Evolutionary conservation across 2,888 invertebrate genomes (phyloP).

Genomic region (Coleophora deauratella): DNA sequence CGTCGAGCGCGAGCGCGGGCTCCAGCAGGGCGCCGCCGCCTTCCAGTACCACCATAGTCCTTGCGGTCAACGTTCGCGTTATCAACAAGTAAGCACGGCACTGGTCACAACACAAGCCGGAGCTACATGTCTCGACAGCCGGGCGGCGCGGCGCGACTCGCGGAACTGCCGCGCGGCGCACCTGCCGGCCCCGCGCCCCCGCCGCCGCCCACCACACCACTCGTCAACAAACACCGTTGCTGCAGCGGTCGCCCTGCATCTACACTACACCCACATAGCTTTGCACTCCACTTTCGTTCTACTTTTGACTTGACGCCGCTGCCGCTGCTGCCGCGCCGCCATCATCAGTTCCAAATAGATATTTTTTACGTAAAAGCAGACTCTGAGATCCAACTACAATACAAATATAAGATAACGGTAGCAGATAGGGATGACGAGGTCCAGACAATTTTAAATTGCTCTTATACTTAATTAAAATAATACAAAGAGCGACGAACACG

Average conservation of each 20-base stretch:
- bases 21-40: slow-evolving; percentile 66
- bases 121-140: slow-evolving; percentile 58
- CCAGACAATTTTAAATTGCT: too few species aligned
- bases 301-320: not conserved
- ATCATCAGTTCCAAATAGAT: too few species aligned
- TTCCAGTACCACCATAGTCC: slow-evolving; percentile 67
- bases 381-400: too few species aligned
- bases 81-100: slow-evolving; percentile 36
- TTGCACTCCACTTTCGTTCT: slow-evolving; percentile 43
- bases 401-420: too few species aligned
- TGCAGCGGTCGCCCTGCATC: slow-evolving; percentile 61
- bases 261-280: slow-evolving; percentile 50
- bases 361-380: too few species aligned
- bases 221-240: slow-evolving; percentile 64
- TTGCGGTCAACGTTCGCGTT: slow-evolving; percentile 25
- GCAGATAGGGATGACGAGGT: too few species aligned
- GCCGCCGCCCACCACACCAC: slow-evolving; percentile 49
- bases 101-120: slow-evolving; percentile 42
- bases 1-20: slow-evolving; percentile 82
- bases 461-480: too few species aligned
- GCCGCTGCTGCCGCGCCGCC: too few species aligned
- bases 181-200: slow-evolving; percentile 36
- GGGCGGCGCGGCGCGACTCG: slow-evolving; percentile 55
- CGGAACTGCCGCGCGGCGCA: slow-evolving; percentile 59
- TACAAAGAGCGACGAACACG: too few species aligned